Base-by-base conservation (phyloP, 2,888 invertebrate species). In the Terebella lapidaria region DNA sequence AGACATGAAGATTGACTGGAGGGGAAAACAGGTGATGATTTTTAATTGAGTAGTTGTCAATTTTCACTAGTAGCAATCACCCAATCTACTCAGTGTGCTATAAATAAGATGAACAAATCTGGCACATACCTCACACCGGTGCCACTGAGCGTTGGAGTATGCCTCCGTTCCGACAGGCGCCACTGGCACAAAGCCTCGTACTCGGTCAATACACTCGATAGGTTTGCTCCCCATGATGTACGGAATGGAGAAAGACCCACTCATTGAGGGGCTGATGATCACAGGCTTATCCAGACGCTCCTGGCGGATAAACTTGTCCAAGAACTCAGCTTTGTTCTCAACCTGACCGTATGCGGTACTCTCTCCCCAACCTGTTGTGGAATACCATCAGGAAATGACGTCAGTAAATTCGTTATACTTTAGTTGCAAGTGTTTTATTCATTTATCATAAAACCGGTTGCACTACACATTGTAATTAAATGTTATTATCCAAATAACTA, bases 231-330 rank as follows among this genome's bases (percentile, higher is more conserved):
- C 67, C 62, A 78, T 73, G 28, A 83, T 59, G 66, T 75, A 81
- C 1, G 81, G 81, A 25, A 84, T 67, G 3, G 82, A 72, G 67
- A 74, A 84, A 2, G 65, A 56, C 1, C 84, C 84, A 67, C 82
- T 82, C 82, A 83, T 81, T 1, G 83, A 83, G 0, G 84, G 83
- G 51, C 81, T 79, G 2, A 84, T 75, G 22, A 84, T 67, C 2
- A 84, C 78, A 3, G 82, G 78, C 18, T 67, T 60, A 1, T 64
- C 64, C 59, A 82, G 59, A 1, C 71, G 62, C 22, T 81, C 59
- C 2, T 61, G 61, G 4, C 62, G 57, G 2, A 82, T 69, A 5
- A 81, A 59, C 1, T 70, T 66, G 3, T 30, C 27, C 54, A 67
- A 54, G 49, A 67, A 67, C 3, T 27, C 42, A 10, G 26, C 63